Conservation (phyloP, 2,797 vertebrate genomes). For the Squalus acanthias region DNA sequence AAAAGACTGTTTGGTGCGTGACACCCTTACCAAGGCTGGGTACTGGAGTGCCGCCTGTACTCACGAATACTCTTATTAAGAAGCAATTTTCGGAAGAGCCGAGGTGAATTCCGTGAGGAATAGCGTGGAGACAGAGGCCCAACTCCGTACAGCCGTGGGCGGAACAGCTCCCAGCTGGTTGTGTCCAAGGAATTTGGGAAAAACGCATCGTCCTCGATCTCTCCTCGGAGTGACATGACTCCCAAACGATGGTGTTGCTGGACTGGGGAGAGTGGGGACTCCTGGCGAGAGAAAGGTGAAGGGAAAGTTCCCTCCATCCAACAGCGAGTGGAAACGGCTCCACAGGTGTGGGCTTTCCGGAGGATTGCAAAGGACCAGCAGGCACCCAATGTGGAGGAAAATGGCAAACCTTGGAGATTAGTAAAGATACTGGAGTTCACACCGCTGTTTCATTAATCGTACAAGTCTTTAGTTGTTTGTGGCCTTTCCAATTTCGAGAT, state of each 20-base stretch:
- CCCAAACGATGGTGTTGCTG: no score
- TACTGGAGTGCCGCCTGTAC: not conserved
- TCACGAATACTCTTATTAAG: conserved; percentile 13
- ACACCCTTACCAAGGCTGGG: not conserved
- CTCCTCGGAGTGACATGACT: not conserved
- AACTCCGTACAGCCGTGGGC: not conserved
- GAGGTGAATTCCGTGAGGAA: not conserved
- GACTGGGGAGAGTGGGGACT: not conserved
- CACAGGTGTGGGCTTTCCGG: not conserved
- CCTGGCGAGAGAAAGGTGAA: not conserved
- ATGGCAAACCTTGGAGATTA: not conserved
- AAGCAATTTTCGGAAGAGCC: conserved; percentile 6
- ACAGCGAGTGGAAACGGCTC: not conserved
- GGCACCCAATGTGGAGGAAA: not conserved
- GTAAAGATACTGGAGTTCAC: not conserved
- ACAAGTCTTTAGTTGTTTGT: not conserved
- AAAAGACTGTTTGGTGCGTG: no score
- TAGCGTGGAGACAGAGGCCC: not conserved
- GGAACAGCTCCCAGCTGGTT: not conserved
- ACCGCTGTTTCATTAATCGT: not conserved
- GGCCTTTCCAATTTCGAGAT: not conserved
- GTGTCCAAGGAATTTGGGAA: not conserved
- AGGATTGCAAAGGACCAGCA: not conserved
- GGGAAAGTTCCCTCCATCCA: not conserved
- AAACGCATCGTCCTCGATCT: not conserved